These are phyloP conservation scores for Takifugu bimaculatus DNA, from an alignment of 2,113 vertebrate genomes.

Conservation along the genomic window DNA sequence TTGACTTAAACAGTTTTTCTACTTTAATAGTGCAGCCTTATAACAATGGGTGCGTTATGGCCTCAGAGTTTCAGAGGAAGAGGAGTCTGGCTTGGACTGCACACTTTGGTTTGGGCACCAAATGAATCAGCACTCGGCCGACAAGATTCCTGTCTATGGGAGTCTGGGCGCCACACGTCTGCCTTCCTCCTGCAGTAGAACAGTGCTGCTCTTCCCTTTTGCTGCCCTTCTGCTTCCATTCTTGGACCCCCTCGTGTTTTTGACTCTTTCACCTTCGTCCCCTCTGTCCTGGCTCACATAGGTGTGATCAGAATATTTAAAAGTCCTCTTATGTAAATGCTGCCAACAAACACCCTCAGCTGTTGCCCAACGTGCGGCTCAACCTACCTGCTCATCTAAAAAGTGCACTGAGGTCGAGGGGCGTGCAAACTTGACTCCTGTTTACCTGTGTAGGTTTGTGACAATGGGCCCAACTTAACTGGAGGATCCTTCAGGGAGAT, in stretches of 20 bases:
- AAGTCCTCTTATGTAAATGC: conserved; percentile 19
- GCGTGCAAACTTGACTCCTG: conserved; percentile 37
- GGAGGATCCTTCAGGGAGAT: conserved; percentile 57
- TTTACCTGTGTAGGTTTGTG: conserved; percentile 62
- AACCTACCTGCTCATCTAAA: conserved; percentile 10
- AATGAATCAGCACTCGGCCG: conserved; percentile 65
- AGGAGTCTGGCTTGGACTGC: neutral
- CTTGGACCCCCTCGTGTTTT: neutral
- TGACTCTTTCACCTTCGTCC: conserved; percentile 1
- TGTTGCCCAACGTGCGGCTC: conserved; percentile 8
- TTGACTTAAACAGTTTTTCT: too few species aligned
- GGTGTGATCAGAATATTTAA: conserved; percentile 21
- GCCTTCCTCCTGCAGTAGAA: conserved; percentile 50
- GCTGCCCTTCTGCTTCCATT: conserved; percentile 2
- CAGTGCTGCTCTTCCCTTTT: conserved; percentile 2
- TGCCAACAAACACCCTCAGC: neutral
- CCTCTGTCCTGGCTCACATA: neutral
- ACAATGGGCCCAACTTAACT: conserved; percentile 49
- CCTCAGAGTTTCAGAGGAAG: neutral
- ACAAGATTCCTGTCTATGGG: conserved; percentile 72
- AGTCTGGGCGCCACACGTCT: conserved; percentile 40
- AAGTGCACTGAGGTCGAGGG: conserved; percentile 2
- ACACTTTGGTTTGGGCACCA: conserved; percentile 34
- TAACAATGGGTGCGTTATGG: too few species aligned
- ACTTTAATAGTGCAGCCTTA: too few species aligned